Percentiles rank a stretch among this genome's conserved stretches.
These are phyloP conservation scores for Nycticorax nycticorax DNA, from an alignment of 2,113 vertebrate genomes.

Conservation along the genomic window DNA sequence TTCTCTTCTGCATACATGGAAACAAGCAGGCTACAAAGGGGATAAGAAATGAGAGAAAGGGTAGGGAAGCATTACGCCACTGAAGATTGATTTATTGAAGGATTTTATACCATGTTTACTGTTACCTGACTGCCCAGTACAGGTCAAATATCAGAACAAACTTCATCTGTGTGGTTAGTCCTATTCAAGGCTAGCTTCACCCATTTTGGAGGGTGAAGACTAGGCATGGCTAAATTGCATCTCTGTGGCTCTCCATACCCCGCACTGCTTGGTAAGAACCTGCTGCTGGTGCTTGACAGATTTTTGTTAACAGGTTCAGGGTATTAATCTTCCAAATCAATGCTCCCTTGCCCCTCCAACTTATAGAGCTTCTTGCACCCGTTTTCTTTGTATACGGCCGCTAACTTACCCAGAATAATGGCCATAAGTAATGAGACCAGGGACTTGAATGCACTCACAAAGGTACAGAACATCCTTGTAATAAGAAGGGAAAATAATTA, in stretches of 20 bases:
- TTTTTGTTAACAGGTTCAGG: background rate
- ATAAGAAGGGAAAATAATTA: background rate
- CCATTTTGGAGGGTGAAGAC: background rate
- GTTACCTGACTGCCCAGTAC: background rate
- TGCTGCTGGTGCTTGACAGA: background rate
- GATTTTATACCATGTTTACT: background rate
- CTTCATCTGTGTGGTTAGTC: background rate
- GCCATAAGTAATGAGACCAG: background rate
- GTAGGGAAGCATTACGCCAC: background rate
- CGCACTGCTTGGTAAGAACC: background rate
- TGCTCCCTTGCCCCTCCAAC: rapidly evolving
- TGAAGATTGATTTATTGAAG: background rate
- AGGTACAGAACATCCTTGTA: background rate
- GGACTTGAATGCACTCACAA: background rate
- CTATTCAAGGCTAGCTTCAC: background rate
- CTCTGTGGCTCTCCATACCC: background rate
- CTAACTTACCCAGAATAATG: background rate
- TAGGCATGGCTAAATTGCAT: background rate
- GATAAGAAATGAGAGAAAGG: background rate
- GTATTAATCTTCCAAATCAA: background rate
- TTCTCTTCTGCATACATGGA: background rate
- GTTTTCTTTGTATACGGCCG: rapidly evolving
- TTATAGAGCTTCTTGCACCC: background rate
- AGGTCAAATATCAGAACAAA: background rate
- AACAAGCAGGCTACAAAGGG: background rate